phyloP scores from a whole-genome alignment of 2,797 vertebrate genomes.

The Sebastes nivosus region DNA sequence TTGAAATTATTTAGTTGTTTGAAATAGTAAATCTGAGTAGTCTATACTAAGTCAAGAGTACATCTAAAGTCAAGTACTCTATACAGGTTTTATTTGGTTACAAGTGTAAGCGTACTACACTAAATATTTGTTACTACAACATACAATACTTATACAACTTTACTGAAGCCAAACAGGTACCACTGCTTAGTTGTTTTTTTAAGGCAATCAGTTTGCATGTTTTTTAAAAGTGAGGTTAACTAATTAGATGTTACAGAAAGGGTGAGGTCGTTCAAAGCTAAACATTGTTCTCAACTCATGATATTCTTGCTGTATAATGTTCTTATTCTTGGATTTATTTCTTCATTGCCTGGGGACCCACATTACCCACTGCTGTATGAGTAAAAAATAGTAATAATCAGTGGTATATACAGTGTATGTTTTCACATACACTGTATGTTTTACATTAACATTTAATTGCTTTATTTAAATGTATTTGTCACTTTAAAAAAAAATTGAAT shows the following conservation, averaged over 20 bases:
- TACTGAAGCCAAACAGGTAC: neutral
- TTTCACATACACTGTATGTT: no score
- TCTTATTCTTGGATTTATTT: neutral
- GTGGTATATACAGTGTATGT: no score
- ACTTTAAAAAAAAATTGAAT: no score
- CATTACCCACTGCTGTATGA: neutral
- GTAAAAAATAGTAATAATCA: neutral
- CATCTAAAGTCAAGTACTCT: neutral
- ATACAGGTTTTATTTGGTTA: neutral
- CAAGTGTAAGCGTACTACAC: neutral
- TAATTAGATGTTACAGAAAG: neutral
- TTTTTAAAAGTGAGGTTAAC: neutral
- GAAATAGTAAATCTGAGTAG: neutral
- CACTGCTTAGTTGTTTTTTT: neutral
- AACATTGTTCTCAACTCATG: neutral
- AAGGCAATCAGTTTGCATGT: neutral
- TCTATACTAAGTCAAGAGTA: neutral
- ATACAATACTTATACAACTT: neutral
- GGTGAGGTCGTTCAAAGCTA: neutral
- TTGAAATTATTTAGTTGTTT: neutral
- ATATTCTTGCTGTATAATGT: neutral
- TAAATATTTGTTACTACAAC: neutral
- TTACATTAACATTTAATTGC: neutral
- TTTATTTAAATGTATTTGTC: neutral
- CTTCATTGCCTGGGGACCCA: neutral